Base-by-base conservation (phyloP, 2,888 invertebrate genomes). In the Pocota personata region DNA sequence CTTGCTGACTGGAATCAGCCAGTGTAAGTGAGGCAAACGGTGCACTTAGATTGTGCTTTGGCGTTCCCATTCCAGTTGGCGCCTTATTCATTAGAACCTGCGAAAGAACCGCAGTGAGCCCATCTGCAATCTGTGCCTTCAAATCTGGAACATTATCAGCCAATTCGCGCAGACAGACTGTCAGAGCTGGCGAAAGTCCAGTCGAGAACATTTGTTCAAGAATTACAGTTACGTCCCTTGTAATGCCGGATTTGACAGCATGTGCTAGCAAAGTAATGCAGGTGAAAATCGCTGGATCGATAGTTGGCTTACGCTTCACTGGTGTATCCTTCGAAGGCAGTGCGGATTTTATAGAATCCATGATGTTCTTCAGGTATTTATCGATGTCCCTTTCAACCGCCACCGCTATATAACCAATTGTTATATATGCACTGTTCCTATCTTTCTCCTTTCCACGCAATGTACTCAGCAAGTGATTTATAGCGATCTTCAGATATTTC, bases 171-270 rank as follows among this genome's bases (percentile, higher is more conserved):
- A 99, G 93, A 71, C 98, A 97, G 40, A 97, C 96, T 0, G 98
- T 98, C 76, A 99, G 93, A 0, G 98, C 96, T 8, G 97, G 96
- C 88, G 97, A 97, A 0, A 99, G 93, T 0, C 98, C 98, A 5
- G 98, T 97, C 0, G 97, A 96, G 90, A 99, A 95, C 97, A 99
- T 98, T 55, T 97, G 95, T 88, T 98, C 98, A 30, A 99, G 93
- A 48, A 99, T 94, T 78, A 97, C 97, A 77, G 95, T 95, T 3
- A 98, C 96, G 88, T 97, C 97, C 88, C 93, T 93, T 6, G 95
- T 94, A 12, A 97, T 96, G 35, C 95, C 94, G 24, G 95, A 95
- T 87, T 96, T 96, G 0, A 98, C 96, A 0, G 99, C 97, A 91
- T 97, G 95, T 0, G 97, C 97, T 6, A 99, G 92, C 88, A 99